phyloP scores from a whole-genome alignment of 2,113 vertebrate species.

The Eulemur rufifrons region DNA sequence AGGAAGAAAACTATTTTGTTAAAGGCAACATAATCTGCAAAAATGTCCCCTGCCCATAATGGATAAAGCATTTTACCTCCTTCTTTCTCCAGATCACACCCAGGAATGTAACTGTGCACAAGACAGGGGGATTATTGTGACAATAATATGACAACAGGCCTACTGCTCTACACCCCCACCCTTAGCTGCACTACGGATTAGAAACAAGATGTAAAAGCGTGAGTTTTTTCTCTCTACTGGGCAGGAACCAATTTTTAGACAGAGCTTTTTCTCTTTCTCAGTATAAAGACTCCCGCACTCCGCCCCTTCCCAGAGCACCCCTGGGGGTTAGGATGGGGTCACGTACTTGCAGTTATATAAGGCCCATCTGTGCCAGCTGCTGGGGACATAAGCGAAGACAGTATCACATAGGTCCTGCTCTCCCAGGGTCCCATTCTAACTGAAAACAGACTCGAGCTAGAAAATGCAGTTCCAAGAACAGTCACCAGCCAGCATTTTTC shows the following conservation, averaged over 20 bases:
- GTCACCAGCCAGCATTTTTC: not conserved
- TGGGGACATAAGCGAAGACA: not conserved
- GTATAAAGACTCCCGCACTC: not conserved
- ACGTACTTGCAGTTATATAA: not conserved
- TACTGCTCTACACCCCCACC: not conserved
- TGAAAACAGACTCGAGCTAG: not conserved
- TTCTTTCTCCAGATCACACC: not conserved
- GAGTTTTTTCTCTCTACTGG: not conserved
- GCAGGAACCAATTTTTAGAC: not conserved
- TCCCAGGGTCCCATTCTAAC: not conserved
- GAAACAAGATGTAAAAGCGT: not conserved
- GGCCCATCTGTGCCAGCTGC: not conserved
- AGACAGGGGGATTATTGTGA: not conserved
- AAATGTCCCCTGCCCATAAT: not conserved
- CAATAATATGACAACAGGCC: not conserved
- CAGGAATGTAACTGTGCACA: not conserved
- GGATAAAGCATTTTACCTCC: not conserved
- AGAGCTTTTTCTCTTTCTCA: not conserved
- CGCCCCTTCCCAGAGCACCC: not conserved
- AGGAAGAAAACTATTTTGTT: not conserved
- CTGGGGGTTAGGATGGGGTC: not conserved
- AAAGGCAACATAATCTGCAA: not conserved
- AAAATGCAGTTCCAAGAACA: not conserved
- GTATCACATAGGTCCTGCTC: not conserved
- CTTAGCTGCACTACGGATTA: not conserved